Evolutionary conservation across 2,113 vertebrate genomes (phyloP).

Genomic region (Setophaga kirtlandii): DNA sequence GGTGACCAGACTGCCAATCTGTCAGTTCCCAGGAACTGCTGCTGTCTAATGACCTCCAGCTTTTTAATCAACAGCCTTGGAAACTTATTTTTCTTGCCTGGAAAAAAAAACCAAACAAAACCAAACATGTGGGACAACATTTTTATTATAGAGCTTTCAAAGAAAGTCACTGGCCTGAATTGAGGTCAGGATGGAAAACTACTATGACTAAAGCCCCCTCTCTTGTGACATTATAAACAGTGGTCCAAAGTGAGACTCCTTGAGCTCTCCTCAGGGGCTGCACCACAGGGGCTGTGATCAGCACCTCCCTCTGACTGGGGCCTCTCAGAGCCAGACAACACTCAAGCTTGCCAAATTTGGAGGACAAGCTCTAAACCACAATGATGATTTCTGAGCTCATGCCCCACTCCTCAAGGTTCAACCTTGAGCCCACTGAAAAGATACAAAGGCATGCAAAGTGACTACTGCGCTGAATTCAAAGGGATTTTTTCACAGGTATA

Average conservation of each 20-base stretch:
- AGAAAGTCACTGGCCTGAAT: background rate
- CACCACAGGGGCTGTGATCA: accelerated
- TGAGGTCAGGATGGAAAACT: background rate
- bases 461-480: background rate
- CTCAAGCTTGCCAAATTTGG: background rate
- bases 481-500: background rate
- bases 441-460: background rate
- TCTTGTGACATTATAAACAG: background rate
- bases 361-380: background rate
- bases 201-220: background rate
- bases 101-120: background rate
- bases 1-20: background rate
- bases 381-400: background rate
- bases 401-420: background rate
- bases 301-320: background rate
- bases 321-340: background rate
- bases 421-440: background rate
- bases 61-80: background rate
- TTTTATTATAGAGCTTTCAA: background rate
- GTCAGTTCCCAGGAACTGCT: background rate
- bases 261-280: background rate
- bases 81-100: background rate
- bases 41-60: background rate
- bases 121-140: accelerated
- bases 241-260: background rate